phyloP scores from a whole-genome alignment of 1,140 invertebrate species.

The Conus betulinus region DNA sequence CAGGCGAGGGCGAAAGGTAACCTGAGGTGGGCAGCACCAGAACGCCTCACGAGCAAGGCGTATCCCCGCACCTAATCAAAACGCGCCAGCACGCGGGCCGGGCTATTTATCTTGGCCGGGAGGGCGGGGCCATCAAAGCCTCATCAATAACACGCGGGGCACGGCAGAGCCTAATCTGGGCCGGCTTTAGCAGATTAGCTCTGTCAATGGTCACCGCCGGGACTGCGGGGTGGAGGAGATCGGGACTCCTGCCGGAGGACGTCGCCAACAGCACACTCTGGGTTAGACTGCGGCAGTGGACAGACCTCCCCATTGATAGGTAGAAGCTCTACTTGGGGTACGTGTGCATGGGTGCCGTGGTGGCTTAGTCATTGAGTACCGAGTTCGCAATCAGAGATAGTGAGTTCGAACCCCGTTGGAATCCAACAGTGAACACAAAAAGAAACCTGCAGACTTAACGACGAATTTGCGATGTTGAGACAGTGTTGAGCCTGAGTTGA shows the following conservation, averaged over 20 bases:
- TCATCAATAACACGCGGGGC: slow-evolving; percentile 8
- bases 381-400: too few relatives aligned
- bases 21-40: not conserved
- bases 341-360: not conserved
- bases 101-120: not conserved
- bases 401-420: too few relatives aligned
- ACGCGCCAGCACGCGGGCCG: slow-evolving; percentile 1
- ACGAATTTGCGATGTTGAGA: too few relatives aligned
- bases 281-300: too few relatives aligned
- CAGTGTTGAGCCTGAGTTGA: too few relatives aligned
- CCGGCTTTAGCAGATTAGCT: slow-evolving; percentile 2
- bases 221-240: not conserved
- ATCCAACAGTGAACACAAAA: too few relatives aligned
- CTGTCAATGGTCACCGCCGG: slow-evolving; percentile 1
- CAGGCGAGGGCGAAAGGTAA: too few relatives aligned
- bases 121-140: slow-evolving; percentile 12
- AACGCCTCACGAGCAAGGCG: slow-evolving; percentile 26
- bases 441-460: too few relatives aligned
- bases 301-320: too few relatives aligned
- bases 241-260: not conserved
- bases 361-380: too few relatives aligned
- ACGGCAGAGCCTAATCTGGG: slow-evolving; percentile 6
- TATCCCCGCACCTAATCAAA: slow-evolving; percentile 5
- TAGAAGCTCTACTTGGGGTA: not conserved
- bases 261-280: not conserved